Evolutionary conservation across 2,888 invertebrate species (phyloP).

Genomic region (Gisinianus flammeolus): DNA sequence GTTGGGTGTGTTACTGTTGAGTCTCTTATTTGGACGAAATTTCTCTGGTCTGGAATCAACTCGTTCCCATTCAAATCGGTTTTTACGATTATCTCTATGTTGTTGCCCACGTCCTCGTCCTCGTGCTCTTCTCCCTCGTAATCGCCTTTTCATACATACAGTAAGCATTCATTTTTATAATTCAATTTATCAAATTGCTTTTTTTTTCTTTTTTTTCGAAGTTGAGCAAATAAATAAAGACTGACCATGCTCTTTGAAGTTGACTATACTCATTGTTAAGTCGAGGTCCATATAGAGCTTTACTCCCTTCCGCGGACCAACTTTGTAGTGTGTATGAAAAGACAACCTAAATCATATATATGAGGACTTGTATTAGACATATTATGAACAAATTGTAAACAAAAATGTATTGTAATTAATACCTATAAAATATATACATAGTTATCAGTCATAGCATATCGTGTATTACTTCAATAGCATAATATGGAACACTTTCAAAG

Average conservation of each 20-base stretch:
- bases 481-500: too few species aligned
- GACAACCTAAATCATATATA: too few species aligned
- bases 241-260: slow-evolving; percentile 19
- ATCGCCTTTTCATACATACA: background rate
- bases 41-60: background rate
- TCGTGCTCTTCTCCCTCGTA: slow-evolving; percentile 21
- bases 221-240: too few species aligned
- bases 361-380: too few species aligned
- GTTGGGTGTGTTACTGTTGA: background rate
- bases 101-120: background rate
- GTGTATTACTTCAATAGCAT: too few species aligned
- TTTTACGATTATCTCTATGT: background rate
- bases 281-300: slow-evolving; percentile 16
- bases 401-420: too few species aligned
- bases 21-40: slow-evolving; percentile 20
- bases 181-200: background rate
- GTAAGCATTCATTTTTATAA: background rate
- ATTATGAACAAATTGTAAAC: too few species aligned
- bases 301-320: slow-evolving; percentile 21
- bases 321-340: too few species aligned
- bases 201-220: background rate
- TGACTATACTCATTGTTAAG: slow-evolving; percentile 28
- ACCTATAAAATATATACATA: too few species aligned
- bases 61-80: slow-evolving; percentile 17
- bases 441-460: too few species aligned